phyloP scores from a whole-genome alignment of 2,113 vertebrate genomes.

The Crotalus helleri region DNA sequence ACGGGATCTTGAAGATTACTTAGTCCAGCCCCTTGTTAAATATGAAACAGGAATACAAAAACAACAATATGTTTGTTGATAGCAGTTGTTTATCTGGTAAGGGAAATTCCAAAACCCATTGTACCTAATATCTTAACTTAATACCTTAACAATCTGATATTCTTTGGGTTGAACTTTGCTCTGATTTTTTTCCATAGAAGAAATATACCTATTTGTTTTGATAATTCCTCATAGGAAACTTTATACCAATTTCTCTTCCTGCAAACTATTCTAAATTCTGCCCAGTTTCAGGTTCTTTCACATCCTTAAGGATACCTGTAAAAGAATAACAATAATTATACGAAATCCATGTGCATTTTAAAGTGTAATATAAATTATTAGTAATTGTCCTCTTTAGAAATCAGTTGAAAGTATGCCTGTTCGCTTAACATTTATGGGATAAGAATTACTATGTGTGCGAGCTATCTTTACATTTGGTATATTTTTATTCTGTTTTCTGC shows the following conservation, averaged over 20 bases:
- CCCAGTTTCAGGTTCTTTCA: neutral
- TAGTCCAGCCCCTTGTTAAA: neutral
- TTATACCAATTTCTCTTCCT: neutral
- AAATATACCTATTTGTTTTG: neutral
- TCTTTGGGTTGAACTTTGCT: neutral
- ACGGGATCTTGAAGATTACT: neutral
- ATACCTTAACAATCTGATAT: neutral
- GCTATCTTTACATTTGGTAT: neutral
- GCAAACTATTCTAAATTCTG: neutral
- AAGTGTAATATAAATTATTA: conserved; percentile 15
- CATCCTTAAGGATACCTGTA: neutral
- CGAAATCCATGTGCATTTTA: conserved; percentile 15
- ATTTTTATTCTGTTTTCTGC: neutral
- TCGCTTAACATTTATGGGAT: neutral
- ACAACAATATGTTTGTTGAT: neutral
- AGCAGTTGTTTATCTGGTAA: neutral
- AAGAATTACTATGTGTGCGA: neutral
- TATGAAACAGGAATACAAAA: neutral
- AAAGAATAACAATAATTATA: neutral
- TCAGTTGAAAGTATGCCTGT: neutral
- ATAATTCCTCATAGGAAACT: neutral
- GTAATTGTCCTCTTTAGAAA: neutral
- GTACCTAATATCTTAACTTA: neutral
- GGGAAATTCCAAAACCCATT: neutral
- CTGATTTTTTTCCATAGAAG: neutral